Percentiles rank a stretch among this genome's conserved stretches.
Evolutionary conservation across 1,140 invertebrate species (phyloP).

Genomic region (Anoplolepis gracilipes): DNA sequence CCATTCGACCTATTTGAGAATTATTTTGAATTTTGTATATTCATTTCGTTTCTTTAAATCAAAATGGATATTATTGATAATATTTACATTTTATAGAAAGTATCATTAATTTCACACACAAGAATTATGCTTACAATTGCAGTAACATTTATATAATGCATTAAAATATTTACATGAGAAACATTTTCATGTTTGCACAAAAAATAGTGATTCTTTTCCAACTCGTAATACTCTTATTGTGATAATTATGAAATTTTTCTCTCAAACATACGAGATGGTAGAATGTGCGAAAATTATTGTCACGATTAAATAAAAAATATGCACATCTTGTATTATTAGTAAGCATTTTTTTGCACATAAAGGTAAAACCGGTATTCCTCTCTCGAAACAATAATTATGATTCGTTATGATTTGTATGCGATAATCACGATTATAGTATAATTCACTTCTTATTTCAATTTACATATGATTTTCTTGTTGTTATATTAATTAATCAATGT

Average conservation of each 20-base stretch:
- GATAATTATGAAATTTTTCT: neutral
- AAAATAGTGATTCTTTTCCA: neutral
- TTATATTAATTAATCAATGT: constrained; percentile 53
- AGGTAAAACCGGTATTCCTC: constrained; percentile 39
- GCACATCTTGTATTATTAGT: constrained; percentile 54
- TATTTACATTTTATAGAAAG: neutral
- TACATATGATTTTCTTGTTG: neutral
- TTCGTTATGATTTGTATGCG: constrained; percentile 28
- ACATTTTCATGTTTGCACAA: neutral
- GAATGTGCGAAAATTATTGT: constrained; percentile 44
- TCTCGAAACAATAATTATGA: constrained; percentile 30
- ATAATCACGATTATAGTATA: constrained; percentile 60
- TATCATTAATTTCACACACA: neutral
- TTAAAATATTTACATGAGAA: neutral
- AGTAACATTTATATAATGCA: neutral
- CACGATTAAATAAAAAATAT: constrained; percentile 49
- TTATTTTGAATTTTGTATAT: neutral
- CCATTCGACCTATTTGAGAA: constrained; percentile 27
- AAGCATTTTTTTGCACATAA: constrained; percentile 39
- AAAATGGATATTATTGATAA: neutral
- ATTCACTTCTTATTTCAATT: constrained; percentile 60
- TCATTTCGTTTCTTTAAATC: neutral
- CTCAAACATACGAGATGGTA: constrained; percentile 16
- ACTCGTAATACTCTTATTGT: neutral
- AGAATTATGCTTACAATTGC: constrained; percentile 7